Conservation (phyloP, 1,140 invertebrate species). For the Plodia interpunctella region DNA sequence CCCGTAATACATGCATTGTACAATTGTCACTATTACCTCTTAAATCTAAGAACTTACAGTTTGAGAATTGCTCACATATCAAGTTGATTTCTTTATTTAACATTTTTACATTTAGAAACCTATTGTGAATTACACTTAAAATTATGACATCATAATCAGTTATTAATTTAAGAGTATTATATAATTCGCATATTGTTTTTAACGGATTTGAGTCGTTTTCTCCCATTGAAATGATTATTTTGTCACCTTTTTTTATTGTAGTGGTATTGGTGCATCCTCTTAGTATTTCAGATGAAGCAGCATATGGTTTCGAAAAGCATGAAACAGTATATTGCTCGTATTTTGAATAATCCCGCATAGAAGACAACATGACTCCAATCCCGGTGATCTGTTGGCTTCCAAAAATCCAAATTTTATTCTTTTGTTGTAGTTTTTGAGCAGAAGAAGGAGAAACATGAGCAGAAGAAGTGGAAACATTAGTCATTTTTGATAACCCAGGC, state of each 20-base stretch:
- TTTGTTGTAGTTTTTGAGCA: neutral
- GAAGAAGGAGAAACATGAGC: neutral
- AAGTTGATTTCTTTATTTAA: slow-evolving; percentile 3
- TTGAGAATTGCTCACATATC: neutral
- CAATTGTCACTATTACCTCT: neutral
- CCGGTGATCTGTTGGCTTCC: neutral
- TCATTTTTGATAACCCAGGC: neutral
- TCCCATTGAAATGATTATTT: neutral
- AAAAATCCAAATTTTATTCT: neutral
- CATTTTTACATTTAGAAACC: neutral
- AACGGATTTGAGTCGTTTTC: neutral
- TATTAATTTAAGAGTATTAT: neutral
- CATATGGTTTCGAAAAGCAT: neutral
- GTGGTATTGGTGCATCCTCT: neutral
- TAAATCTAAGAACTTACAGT: slow-evolving; percentile 2
- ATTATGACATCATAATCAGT: neutral
- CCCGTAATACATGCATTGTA: neutral
- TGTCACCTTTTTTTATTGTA: neutral
- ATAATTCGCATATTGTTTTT: neutral
- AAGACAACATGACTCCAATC: neutral
- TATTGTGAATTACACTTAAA: neutral
- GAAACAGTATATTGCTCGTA: neutral
- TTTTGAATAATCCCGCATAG: neutral
- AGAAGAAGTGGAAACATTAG: neutral
- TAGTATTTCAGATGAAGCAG: neutral